Percentiles rank a stretch among this genome's conserved stretches.
Conservation (phyloP, 2,113 vertebrate genomes). For the Xenus cinereus region DNA sequence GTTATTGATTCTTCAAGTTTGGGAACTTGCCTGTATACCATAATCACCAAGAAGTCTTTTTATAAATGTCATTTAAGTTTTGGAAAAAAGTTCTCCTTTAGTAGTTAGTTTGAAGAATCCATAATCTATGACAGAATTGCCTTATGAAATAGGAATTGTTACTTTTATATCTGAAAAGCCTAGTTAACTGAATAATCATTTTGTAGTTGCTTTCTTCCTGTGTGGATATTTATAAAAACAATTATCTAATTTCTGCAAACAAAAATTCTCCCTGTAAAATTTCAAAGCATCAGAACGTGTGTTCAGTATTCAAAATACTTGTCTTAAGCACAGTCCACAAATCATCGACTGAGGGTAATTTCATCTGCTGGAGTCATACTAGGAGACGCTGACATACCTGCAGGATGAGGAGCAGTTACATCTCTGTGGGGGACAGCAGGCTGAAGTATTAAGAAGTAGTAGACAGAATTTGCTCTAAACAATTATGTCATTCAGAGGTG, state of each 20-base stretch:
- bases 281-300: not conserved
- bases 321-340: not conserved
- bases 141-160: not conserved
- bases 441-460: accelerated
- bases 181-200: not conserved
- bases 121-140: not conserved
- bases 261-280: not conserved
- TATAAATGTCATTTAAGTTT: not conserved
- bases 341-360: not conserved
- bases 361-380: not conserved
- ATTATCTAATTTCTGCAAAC: not conserved
- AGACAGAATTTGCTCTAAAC: not conserved
- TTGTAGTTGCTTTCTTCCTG: not conserved
- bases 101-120: not conserved
- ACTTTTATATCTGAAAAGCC: not conserved
- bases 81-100: not conserved
- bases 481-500: not conserved
- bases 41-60: not conserved
- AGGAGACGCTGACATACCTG: not conserved
- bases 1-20: not conserved
- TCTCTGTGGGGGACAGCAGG: accelerated
- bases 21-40: not conserved
- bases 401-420: not conserved
- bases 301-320: not conserved
- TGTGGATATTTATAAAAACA: not conserved